phyloP scores from a whole-genome alignment of 2,113 vertebrate genomes.

The Tauraco erythrolophus region DNA sequence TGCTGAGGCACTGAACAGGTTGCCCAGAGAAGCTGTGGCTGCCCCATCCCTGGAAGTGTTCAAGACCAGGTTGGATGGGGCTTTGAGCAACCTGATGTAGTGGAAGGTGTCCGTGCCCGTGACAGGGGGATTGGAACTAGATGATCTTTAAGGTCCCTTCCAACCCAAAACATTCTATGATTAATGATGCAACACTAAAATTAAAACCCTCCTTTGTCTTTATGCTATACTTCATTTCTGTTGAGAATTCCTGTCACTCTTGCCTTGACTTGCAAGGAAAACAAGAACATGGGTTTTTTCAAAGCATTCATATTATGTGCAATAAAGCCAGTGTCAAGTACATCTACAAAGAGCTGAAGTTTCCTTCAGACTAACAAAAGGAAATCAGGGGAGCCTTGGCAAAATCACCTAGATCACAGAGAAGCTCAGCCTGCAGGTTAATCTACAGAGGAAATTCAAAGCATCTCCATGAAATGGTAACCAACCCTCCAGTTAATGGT shows the following conservation, averaged over 20 bases:
- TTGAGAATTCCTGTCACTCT: background rate
- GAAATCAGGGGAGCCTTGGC: background rate
- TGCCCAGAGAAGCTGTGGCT: too few species aligned
- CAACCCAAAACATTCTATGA: too few species aligned
- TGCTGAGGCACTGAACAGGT: too few species aligned
- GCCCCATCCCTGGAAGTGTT: too few species aligned
- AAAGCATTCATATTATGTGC: background rate
- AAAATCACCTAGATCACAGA: background rate
- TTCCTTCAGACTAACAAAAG: background rate
- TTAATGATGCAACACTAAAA: background rate
- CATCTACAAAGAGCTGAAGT: background rate
- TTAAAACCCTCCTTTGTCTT: background rate
- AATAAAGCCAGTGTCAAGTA: background rate
- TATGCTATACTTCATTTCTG: background rate
- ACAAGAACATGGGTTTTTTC: fast-evolving
- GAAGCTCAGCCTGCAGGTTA: background rate
- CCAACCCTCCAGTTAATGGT: background rate
- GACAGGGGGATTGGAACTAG: too few species aligned
- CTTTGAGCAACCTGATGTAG: too few species aligned
- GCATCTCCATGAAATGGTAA: background rate
- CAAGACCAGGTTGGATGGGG: too few species aligned
- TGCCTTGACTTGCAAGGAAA: background rate
- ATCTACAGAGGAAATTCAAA: background rate
- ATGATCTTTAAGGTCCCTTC: too few species aligned
- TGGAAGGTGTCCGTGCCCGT: too few species aligned